These are phyloP conservation scores for Phortica variegata DNA, from an alignment of 1,140 invertebrate genomes.

Conservation along the genomic window DNA sequence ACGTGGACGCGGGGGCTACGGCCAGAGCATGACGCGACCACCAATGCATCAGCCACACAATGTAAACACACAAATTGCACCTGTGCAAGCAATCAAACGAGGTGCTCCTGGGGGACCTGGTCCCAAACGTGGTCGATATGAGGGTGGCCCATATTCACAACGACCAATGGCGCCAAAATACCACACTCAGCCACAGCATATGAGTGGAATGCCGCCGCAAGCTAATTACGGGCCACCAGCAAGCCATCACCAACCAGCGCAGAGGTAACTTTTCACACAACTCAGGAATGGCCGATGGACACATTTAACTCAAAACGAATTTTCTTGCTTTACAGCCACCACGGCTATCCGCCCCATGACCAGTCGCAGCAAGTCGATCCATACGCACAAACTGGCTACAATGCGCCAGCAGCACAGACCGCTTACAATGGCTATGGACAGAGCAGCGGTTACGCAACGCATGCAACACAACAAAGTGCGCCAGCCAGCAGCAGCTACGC, in stretches of 20 bases:
- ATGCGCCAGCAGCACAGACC: slow-evolving; percentile 33
- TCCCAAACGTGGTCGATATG: slow-evolving; percentile 53
- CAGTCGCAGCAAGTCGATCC: slow-evolving; percentile 50
- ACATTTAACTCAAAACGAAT: neutral
- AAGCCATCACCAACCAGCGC: slow-evolving; percentile 38
- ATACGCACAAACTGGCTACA: slow-evolving; percentile 47
- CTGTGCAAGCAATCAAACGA: slow-evolving; percentile 52
- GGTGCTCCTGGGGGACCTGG: slow-evolving; percentile 53
- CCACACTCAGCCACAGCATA: slow-evolving; percentile 41
- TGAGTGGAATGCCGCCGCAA: slow-evolving; percentile 27
- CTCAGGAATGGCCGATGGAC: neutral
- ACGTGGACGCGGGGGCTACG: slow-evolving; percentile 45
- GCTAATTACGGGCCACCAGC: slow-evolving; percentile 40
- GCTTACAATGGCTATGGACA: slow-evolving; percentile 51
- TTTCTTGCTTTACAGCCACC: slow-evolving; percentile 30
- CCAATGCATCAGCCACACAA: slow-evolving; percentile 51
- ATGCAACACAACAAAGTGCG: slow-evolving; percentile 32
- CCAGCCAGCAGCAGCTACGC: slow-evolving; percentile 43
- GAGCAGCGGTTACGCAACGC: slow-evolving; percentile 37
- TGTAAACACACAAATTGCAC: slow-evolving; percentile 55
- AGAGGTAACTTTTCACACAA: slow-evolving; percentile 44
- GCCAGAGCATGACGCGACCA: slow-evolving; percentile 50
- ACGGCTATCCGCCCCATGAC: slow-evolving; percentile 47
- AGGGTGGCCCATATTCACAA: slow-evolving; percentile 49
- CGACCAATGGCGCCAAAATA: slow-evolving; percentile 52